Percentiles rank a stretch among this genome's conserved stretches.
phyloP scores from a whole-genome alignment of 1,140 invertebrate species.

The Trypoxylus dichotomus region DNA sequence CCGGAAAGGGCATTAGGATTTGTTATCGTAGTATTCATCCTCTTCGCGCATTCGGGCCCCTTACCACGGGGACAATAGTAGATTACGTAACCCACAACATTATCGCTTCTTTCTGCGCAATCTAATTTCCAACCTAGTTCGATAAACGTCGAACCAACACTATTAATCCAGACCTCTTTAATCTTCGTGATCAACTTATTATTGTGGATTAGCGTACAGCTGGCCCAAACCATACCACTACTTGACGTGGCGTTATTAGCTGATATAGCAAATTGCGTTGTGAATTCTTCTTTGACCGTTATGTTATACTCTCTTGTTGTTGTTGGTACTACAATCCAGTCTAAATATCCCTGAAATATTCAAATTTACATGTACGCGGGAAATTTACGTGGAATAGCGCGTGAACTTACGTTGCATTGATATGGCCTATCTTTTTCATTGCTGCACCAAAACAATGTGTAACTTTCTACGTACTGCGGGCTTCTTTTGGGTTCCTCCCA shows the following conservation, averaged over 20 bases:
- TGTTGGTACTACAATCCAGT: slow-evolving; percentile 60
- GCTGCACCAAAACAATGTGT: slow-evolving; percentile 76
- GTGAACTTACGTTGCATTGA: slow-evolving; percentile 58
- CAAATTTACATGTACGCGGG: neutral
- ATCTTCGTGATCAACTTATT: slow-evolving; percentile 65
- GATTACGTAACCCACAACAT: slow-evolving; percentile 67
- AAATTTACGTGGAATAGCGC: neutral
- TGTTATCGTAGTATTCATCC: slow-evolving; percentile 33
- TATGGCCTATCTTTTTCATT: slow-evolving; percentile 62
- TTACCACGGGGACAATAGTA: slow-evolving; percentile 62
- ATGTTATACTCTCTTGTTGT: slow-evolving; percentile 56
- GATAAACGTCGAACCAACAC: slow-evolving; percentile 61
- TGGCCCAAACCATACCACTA: slow-evolving; percentile 78
- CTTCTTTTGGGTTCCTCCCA: slow-evolving; percentile 61
- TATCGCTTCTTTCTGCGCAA: slow-evolving; percentile 67
- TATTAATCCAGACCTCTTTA: slow-evolving; percentile 64
- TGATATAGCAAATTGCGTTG: slow-evolving; percentile 72
- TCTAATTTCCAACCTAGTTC: slow-evolving; percentile 70
- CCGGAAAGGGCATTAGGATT: slow-evolving; percentile 9
- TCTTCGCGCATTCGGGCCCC: neutral
- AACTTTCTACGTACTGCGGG: slow-evolving; percentile 55
- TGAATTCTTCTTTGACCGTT: slow-evolving; percentile 52
- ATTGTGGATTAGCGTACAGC: slow-evolving; percentile 72
- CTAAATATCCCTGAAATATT: slow-evolving; percentile 57
- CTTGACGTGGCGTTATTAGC: slow-evolving; percentile 65